A percentile compares a stretch with the other conserved stretches of the same genome.
These are phyloP conservation scores for Tetramorium parvispinum DNA, from an alignment of 1,140 invertebrate genomes.

Conservation along the genomic window DNA sequence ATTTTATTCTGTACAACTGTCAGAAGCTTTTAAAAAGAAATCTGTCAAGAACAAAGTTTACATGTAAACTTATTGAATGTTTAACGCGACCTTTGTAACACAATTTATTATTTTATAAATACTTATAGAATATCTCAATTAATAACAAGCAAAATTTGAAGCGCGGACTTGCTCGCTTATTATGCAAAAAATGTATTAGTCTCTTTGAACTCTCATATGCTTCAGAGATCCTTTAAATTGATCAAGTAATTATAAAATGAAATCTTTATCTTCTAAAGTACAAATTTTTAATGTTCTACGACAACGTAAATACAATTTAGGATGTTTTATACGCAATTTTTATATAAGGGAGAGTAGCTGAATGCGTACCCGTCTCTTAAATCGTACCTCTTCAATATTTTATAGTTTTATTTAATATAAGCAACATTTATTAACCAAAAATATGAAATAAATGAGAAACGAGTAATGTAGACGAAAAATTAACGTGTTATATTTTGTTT, in stretches of 20 bases:
- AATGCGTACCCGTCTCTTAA: too few relatives aligned
- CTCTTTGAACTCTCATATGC: not conserved
- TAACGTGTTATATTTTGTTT: too few relatives aligned
- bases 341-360: too few relatives aligned
- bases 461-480: too few relatives aligned
- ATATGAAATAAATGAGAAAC: too few relatives aligned
- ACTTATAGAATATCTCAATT: not conserved
- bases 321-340: too few relatives aligned
- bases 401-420: too few relatives aligned
- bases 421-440: too few relatives aligned
- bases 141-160: not conserved
- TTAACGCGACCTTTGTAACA: not conserved
- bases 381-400: too few relatives aligned
- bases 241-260: not conserved
- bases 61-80: not conserved
- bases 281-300: not conserved
- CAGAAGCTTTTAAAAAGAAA: slow-evolving; percentile 27
- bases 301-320: not conserved
- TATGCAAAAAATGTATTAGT: not conserved
- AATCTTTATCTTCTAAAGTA: not conserved
- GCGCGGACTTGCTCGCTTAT: not conserved
- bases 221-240: not conserved
- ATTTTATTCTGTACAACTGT: slow-evolving; percentile 8
- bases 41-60: not conserved
- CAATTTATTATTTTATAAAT: not conserved